Conservation (phyloP, 2,888 invertebrate genomes). For the Caenorhabditis drosophilae region DNA sequence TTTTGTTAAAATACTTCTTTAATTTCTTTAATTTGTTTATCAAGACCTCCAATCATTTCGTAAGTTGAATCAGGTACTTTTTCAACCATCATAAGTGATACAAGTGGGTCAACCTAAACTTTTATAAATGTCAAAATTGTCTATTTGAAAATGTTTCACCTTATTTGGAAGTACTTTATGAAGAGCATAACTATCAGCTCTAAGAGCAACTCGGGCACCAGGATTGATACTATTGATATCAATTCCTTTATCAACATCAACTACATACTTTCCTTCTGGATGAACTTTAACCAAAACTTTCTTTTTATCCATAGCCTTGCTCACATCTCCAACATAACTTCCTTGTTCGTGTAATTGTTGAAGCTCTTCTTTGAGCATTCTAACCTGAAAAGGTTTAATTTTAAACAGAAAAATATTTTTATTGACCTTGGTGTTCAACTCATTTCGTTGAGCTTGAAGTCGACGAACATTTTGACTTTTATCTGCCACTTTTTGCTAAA, state of each 20-base stretch:
- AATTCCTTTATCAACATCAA: conserved; percentile 97
- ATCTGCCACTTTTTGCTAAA: conserved; percentile 85
- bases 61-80: conserved; percentile 99
- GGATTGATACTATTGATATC: conserved; percentile 97
- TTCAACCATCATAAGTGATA: conserved; percentile 99
- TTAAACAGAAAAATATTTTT: too few species aligned
- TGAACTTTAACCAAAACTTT: conserved; percentile 93
- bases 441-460: conserved; percentile 96
- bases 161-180: conserved; percentile 99
- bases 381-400: too few species aligned
- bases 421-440: conserved; percentile 97
- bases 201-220: conserved; percentile 93
- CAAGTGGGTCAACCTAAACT: conserved; percentile 96
- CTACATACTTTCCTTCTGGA: conserved; percentile 99
- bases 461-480: conserved; percentile 95
- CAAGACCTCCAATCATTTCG: conserved; percentile 99
- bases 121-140: too few species aligned
- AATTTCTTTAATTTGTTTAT: conserved; percentile 99
- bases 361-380: conserved; percentile 94
- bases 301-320: conserved; percentile 99
- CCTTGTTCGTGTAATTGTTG: conserved; percentile 94
- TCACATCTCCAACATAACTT: conserved; percentile 98
- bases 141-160: too few species aligned
- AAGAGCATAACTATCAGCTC: conserved; percentile 96
- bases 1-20: too few species aligned